Base-by-base conservation (phyloP, 2,113 vertebrate genomes). In the Leucopsar rothschildi region DNA sequence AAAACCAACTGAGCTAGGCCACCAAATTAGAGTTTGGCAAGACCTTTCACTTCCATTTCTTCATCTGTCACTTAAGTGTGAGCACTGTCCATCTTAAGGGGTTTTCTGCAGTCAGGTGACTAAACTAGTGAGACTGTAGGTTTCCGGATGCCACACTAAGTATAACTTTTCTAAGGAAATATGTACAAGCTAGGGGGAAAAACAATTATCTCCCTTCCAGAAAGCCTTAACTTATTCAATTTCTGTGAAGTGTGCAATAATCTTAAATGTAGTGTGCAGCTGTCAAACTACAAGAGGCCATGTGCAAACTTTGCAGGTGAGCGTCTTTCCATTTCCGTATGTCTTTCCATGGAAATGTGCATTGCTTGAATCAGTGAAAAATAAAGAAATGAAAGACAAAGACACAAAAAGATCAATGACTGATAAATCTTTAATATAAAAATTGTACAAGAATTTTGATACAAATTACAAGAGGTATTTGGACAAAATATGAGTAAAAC, bases 341-440 rank as follows among this genome's bases (percentile, higher is more conserved):
- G 3, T 13, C n/a, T 75, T 75, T 80, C 86, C 49, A 63, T 49
- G 23, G 69, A 82, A 93, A 85, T 12, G 4, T 60, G 2, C 76
- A 7, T 77, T 87, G 10, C 61, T 60, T 27, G 44, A 63, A 45
- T 44, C 15, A 78, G 37, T 45, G 71, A 88, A 73, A 92, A 92
- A 87, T 94, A 18, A 85, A 93, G 44, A 80, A 85, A 61, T 92
- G 12, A 95, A 86, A 78, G 57, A 60, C 27, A 82, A 90, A 88
- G 44, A 90, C 82, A 92, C 88, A 95, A 88, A 85, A 97, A 94
- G 75, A 96, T 98, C 98, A 98, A 98, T 99, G 99, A 99, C 98
- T 99, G 98, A 99, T 99, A 99, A 99, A 99, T 99, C 98, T 99
- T 99, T 99, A 99, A 99, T 99, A 99, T 99, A 99, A 99, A 99